A percentile compares a stretch with the other conserved stretches of the same genome.
Evolutionary conservation across 1,140 invertebrate species (phyloP).

Genomic region (Hydropsyche tenuis): DNA sequence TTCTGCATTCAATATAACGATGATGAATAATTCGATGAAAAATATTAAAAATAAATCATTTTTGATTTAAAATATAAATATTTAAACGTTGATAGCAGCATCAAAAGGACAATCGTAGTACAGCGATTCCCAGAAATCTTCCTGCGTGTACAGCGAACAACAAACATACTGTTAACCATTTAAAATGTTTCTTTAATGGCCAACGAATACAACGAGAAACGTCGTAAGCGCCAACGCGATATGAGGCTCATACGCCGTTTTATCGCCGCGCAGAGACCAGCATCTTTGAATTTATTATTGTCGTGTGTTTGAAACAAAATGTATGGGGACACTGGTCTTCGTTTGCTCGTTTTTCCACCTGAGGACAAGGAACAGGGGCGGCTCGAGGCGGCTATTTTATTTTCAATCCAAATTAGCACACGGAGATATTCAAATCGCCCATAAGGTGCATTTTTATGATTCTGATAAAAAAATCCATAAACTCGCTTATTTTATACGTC

Average conservation of each 20-base stretch:
- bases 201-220: conserved; percentile 6
- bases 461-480: not conserved
- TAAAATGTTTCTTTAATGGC: conserved; percentile 51
- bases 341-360: conserved; percentile 43
- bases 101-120: conserved; percentile 48
- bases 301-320: conserved; percentile 51
- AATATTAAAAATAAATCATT: not conserved
- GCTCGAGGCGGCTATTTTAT: not conserved
- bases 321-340: conserved; percentile 47
- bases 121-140: conserved; percentile 50
- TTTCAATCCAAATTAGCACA: not conserved
- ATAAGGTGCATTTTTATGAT: not conserved
- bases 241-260: not conserved
- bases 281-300: conserved; percentile 51
- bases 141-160: conserved; percentile 48
- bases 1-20: too few species aligned
- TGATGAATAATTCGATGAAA: too few species aligned
- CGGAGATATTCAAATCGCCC: too few species aligned
- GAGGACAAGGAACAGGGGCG: conserved; percentile 31
- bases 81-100: conserved; percentile 21
- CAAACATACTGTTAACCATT: conserved; percentile 51
- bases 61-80: conserved; percentile 4
- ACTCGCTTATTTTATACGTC: not conserved
- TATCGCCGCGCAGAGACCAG: not conserved
- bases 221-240: conserved; percentile 33